A percentile compares a stretch with the other conserved stretches of the same genome.
Conservation (phyloP, 2,888 invertebrate genomes). For the Phlogophora meticulosa region DNA sequence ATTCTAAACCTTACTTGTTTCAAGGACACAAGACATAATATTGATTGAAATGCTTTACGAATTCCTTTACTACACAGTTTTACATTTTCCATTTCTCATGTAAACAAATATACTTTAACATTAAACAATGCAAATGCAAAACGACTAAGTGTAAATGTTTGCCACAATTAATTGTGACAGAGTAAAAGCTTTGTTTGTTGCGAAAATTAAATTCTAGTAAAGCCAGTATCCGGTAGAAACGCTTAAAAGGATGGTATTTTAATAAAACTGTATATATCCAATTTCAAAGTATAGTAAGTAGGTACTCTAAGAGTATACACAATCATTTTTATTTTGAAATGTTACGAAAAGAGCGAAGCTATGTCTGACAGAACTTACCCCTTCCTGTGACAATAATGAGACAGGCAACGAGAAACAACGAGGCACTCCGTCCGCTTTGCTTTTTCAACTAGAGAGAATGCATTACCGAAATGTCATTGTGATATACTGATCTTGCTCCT, state of each 20-base stretch:
- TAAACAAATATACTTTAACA: conserved; percentile 70
- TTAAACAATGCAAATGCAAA: conserved; percentile 78
- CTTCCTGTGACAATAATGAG: conserved; percentile 78
- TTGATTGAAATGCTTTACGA: conserved; percentile 25
- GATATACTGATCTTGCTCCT: conserved; percentile 64
- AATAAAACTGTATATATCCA: conserved; percentile 68
- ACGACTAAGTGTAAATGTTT: conserved; percentile 76
- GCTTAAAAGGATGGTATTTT: conserved; percentile 70
- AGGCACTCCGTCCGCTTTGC: conserved; percentile 69
- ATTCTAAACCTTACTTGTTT: not conserved
- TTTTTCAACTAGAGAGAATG: conserved; percentile 75
- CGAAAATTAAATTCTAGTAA: conserved; percentile 80
- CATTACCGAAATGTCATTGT: conserved; percentile 74
- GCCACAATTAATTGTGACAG: conserved; percentile 82
- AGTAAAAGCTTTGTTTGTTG: conserved; percentile 84
- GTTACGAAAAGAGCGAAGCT: conserved; percentile 68
- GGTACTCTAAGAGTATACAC: conserved; percentile 46
- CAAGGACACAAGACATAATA: conserved; percentile 15
- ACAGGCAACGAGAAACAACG: conserved; percentile 75
- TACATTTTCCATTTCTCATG: conserved; percentile 56
- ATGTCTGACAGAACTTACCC: conserved; percentile 70
- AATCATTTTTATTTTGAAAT: conserved; percentile 69
- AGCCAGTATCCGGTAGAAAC: conserved; percentile 72
- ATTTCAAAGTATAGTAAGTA: conserved; percentile 52
- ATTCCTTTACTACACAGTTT: conserved; percentile 18